Evolutionary conservation across 2,113 vertebrate species (phyloP), one percentile per base, ranked within the genome.

Genomic region (Glareola pratincola): DNA sequence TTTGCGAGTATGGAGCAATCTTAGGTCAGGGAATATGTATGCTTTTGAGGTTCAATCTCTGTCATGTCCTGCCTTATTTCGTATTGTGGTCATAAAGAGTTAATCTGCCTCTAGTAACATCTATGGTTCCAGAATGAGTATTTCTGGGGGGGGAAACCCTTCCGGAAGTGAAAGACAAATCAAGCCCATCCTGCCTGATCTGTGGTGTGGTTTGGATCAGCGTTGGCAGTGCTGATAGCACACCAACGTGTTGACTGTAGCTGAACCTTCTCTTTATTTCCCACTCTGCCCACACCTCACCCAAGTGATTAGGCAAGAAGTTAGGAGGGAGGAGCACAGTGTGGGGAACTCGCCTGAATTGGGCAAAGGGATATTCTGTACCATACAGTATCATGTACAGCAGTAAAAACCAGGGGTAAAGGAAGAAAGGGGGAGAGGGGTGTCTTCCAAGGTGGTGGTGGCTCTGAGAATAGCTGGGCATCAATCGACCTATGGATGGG

Each of bases 131-230:
- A 71, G 53, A 74, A 67, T 62, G 54, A 85, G 14, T 78, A n/a
- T 21, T 56, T 62, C 36, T 3, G 2, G 1, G 3, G 5, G 5
- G 2, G 7, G 11, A 41, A n/a, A 3, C 3, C 19, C 3, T 85
- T 47, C 26, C 26, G 68, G 48, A 77, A 22, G 14, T 69, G 50
- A 75, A 79, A 66, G 21, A 69, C 19, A 34, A 14, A 50, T 48
- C 60, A 53, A 17, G 20, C 15, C 20, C 9, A 11, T 37, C 14
- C 11, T 63, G 23, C 27, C 12, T 62, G 34, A 12, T 47, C 37
- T 53, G 0, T 56, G 54, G 30, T 21, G 32, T n/a, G 29, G 13
- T 56, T 59, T 90, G 82, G 51, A 53, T 66, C 39, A 39, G 39
- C 39, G 39, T 39, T 39, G 39, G 45, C 45, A 47, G 19, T 20